Evolutionary conservation across 2,888 invertebrate species (phyloP).

Genomic region (Panzeria rudis): DNA sequence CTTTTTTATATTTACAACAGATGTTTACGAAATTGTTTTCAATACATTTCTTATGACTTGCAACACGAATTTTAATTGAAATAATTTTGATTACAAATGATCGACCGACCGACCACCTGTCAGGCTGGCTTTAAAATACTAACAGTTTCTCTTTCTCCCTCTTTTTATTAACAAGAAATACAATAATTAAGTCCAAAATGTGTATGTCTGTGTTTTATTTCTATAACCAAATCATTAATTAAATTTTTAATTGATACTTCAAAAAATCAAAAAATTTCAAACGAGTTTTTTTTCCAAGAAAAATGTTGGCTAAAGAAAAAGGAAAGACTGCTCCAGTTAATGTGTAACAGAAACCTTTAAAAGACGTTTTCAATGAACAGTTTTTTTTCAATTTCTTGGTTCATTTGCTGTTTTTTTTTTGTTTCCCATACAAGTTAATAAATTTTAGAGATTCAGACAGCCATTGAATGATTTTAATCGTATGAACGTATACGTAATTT

Average conservation of each 20-base stretch:
- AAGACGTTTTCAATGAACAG: slow-evolving; percentile 56
- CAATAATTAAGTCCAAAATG: slow-evolving; percentile 2
- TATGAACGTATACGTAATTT: slow-evolving; percentile 18
- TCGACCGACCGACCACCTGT: slow-evolving; percentile 37
- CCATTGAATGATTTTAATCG: slow-evolving; percentile 31
- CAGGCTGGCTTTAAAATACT: neutral
- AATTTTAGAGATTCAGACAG: slow-evolving; percentile 51
- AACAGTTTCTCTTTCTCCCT: neutral
- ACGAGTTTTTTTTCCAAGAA: slow-evolving; percentile 10
- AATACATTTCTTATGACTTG: slow-evolving; percentile 28
- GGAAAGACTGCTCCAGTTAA: slow-evolving; percentile 65
- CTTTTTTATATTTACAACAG: slow-evolving; percentile 3
- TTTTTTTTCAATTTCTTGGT: neutral
- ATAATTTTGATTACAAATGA: slow-evolving; percentile 29
- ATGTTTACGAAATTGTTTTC: slow-evolving; percentile 11
- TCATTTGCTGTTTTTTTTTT: slow-evolving; percentile 6
- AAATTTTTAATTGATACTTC: slow-evolving; percentile 54
- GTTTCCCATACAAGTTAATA: slow-evolving; percentile 50
- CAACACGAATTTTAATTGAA: slow-evolving; percentile 21
- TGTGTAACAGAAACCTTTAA: slow-evolving; percentile 70
- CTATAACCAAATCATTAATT: slow-evolving; percentile 58
- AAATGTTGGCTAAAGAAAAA: slow-evolving; percentile 51
- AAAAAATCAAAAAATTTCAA: slow-evolving; percentile 14
- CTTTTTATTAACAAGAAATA: slow-evolving; percentile 6
- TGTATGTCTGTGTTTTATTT: slow-evolving; percentile 2